These are phyloP conservation scores for Acanthosepion pharaonis DNA, from an alignment of 2,888 invertebrate genomes.

Conservation along the genomic window DNA sequence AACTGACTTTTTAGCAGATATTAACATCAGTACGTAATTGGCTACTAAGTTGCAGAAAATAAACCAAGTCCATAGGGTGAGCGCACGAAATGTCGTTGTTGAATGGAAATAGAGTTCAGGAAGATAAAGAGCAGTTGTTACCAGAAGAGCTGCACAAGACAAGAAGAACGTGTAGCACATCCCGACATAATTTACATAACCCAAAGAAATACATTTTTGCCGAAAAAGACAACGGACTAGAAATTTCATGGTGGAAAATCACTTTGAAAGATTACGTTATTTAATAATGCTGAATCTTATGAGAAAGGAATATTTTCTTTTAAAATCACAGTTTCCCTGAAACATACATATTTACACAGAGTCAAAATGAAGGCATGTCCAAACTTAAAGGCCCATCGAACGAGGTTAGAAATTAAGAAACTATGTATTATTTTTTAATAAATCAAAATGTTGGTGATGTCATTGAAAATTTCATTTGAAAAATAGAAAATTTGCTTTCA, in stretches of 20 bases:
- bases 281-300: not conserved
- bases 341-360: not conserved
- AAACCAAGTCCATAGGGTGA: conserved; percentile 53
- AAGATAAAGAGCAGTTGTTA: not conserved
- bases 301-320: not conserved
- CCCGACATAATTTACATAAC: conserved; percentile 24
- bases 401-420: not conserved
- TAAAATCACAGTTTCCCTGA: too few relatives aligned
- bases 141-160: not conserved
- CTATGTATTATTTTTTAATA: not conserved
- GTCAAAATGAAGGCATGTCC: not conserved
- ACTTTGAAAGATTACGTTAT: not conserved
- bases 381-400: not conserved
- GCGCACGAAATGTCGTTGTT: not conserved
- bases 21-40: conserved; percentile 61
- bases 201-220: not conserved
- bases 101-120: not conserved
- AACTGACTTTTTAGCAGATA: conserved; percentile 55
- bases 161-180: conserved; percentile 38
- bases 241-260: conserved; percentile 15
- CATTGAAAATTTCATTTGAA: not conserved
- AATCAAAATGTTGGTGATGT: not conserved
- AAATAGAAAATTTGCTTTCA: not conserved
- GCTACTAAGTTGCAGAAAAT: conserved; percentile 57
- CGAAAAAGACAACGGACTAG: not conserved